phyloP scores from a whole-genome alignment of 2,113 vertebrate genomes.

The Epinephelus moara region DNA sequence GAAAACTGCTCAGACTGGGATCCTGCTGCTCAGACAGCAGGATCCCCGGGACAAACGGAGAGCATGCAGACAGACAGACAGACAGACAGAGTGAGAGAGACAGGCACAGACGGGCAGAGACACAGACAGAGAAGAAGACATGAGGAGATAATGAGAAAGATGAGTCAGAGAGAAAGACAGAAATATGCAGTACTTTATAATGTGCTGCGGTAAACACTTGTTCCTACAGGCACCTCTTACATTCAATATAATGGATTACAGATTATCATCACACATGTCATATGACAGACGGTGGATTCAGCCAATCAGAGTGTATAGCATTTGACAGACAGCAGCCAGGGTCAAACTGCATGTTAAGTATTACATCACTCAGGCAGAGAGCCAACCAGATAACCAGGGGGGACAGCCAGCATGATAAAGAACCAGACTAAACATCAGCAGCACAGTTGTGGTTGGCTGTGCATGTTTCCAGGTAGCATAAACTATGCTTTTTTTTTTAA shows the following conservation, averaged over 20 bases:
- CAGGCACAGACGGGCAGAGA: conserved; percentile 15
- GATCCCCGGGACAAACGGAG: conserved; percentile 80
- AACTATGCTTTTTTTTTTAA: neutral
- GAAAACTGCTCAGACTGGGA: conserved; percentile 69
- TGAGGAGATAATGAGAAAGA: conserved; percentile 18
- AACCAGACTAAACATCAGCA: conserved; percentile 46
- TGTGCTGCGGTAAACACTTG: neutral
- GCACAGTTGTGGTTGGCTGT: conserved; percentile 2
- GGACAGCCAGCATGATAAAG: neutral
- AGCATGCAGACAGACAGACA: conserved; percentile 30
- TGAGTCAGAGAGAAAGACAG: conserved; percentile 12
- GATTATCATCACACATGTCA: conserved; percentile 5
- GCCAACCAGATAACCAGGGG: conserved; percentile 4
- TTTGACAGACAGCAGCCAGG: conserved; percentile 13
- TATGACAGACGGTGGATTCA: neutral
- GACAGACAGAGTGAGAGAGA: conserved; percentile 14
- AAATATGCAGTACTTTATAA: neutral
- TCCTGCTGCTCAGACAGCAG: conserved; percentile 67
- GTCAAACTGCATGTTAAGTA: conserved; percentile 9
- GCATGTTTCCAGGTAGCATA: neutral
- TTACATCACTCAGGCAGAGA: conserved; percentile 11
- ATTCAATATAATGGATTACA: neutral
- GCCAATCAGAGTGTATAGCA: conserved; percentile 8
- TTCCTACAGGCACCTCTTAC: conserved; percentile 3
- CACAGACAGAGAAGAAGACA: neutral